Percentiles rank a stretch among this genome's conserved stretches.
These are phyloP conservation scores for Sceliomorpha sp. DNA, from an alignment of 2,888 invertebrate genomes.

Conservation along the genomic window DNA sequence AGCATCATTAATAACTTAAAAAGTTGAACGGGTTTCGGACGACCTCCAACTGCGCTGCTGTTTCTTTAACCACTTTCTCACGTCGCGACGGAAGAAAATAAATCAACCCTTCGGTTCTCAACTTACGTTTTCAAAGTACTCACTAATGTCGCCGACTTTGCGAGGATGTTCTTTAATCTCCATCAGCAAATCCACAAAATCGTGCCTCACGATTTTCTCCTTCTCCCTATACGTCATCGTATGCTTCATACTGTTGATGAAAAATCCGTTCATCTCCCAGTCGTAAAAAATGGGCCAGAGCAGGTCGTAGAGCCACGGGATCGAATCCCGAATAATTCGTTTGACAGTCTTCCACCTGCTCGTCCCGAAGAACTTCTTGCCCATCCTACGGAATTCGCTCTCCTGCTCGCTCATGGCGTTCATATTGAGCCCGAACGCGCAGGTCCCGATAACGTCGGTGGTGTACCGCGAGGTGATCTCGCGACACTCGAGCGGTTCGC, in stretches of 20 bases:
- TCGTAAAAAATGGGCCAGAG: constrained; percentile 57
- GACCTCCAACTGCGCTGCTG: too few relatives aligned
- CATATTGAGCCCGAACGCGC: constrained; percentile 78
- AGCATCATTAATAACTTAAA: too few relatives aligned
- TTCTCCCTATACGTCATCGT: constrained; percentile 75
- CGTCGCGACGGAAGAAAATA: too few relatives aligned
- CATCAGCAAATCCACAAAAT: constrained; percentile 79
- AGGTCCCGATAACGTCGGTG: constrained; percentile 78
- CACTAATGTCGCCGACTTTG: constrained; percentile 62
- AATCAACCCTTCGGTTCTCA: background rate
- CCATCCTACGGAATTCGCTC: constrained; percentile 74
- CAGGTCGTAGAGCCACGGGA: constrained; percentile 58
- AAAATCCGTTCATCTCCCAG: constrained; percentile 66
- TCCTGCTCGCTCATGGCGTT: constrained; percentile 70
- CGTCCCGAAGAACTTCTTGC: constrained; percentile 63
- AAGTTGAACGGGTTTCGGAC: too few relatives aligned
- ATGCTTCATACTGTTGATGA: constrained; percentile 67
- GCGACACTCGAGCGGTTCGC: constrained; percentile 58
- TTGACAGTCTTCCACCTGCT: constrained; percentile 24
- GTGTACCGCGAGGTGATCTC: too few relatives aligned
- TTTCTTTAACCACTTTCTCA: too few relatives aligned
- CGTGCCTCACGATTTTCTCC: constrained; percentile 76
- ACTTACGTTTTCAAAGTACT: constrained; percentile 16
- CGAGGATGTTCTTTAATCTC: constrained; percentile 67
- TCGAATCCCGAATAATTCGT: constrained; percentile 20